Base-by-base conservation (phyloP, 1,140 invertebrate genomes). In the Stratiolaelaps scimitus region DNA sequence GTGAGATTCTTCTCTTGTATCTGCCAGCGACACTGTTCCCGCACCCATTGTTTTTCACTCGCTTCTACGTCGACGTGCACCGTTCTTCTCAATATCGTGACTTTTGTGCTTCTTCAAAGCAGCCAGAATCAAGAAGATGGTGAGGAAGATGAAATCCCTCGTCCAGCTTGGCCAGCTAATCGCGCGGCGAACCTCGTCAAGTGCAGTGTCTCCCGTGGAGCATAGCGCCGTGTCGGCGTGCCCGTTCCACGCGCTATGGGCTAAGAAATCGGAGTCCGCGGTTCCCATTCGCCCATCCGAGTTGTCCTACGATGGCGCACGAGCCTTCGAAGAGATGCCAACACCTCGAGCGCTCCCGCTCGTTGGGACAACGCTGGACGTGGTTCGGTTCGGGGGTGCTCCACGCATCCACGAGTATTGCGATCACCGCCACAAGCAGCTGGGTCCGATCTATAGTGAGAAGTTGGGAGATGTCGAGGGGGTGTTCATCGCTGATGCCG, bases 371-470 rank as follows among this genome's bases (percentile, higher is more conserved):
- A 70, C 75, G 19, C 71, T 81, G 26, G 76, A 78, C 65, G 68
- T 83, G 4, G 71, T 82, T 17, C 71, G 71, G n/a, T 74, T 77
- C 15, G 81, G 81, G 13, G 77, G 77, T 20, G 73, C 78, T 2
- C 72, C 75, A 26, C 73, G 78, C 66, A 68, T 87, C 2, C 85
- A 90, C 72, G 79, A 84, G 71, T 88, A 87, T 72, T 81, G 88
- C 30, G 83, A 88, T 72, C 72, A 72, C 20, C 69, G 83, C 17
- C 88, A 92, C 74, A 77, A 79, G 66, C 70, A 84, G 72, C 75
- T 87, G 66, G 89, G 89, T 0, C 79, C 84, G 0, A 82, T 91
- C 68, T 91, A 84, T 75, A 76, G 78, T 6, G 86, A 89, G 72
- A 78, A 77, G 17, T 74, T 89, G 13, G 84, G 83, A n/a, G 78